Conservation (phyloP, 2,888 invertebrate genomes). For the Hyalella azteca region DNA sequence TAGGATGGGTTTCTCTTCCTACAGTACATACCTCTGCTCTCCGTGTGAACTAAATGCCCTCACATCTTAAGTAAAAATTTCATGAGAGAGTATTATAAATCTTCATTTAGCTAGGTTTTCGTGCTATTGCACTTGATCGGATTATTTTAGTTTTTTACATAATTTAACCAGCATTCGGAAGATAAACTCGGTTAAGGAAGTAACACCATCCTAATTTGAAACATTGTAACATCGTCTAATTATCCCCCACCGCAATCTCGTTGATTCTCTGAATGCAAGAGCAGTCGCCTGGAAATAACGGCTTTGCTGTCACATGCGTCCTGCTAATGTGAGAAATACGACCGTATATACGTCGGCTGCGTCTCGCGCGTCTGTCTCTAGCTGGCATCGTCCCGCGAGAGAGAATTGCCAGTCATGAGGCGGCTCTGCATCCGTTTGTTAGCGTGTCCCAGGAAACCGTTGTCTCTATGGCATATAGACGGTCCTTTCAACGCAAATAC, state of each 20-base stretch:
- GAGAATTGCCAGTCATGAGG: conserved; percentile 11
- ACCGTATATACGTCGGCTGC: conserved; percentile 9
- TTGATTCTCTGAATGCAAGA: not conserved
- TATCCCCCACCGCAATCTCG: conserved; percentile 1
- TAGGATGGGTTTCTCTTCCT: not conserved
- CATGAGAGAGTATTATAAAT: no score
- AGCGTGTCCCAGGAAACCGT: no score
- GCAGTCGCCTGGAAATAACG: not conserved
- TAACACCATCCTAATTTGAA: no score
- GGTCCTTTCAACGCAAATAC: no score
- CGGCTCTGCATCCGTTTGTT: not conserved
- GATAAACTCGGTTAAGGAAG: no score
- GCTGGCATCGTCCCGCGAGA: no score
- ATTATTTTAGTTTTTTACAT: no score
- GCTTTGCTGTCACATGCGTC: not conserved
- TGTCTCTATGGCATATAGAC: no score
- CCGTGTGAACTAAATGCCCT: not conserved
- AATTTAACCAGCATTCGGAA: no score
- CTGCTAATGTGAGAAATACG: not conserved
- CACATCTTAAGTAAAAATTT: not conserved
- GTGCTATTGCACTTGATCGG: no score
- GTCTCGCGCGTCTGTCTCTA: not conserved
- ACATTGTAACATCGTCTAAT: no score
- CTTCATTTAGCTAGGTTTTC: no score
- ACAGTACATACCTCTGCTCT: not conserved